A percentile compares a stretch with the other conserved stretches of the same genome.
phyloP scores from a whole-genome alignment of 2,888 invertebrate species.

The Xylocampa areola region DNA sequence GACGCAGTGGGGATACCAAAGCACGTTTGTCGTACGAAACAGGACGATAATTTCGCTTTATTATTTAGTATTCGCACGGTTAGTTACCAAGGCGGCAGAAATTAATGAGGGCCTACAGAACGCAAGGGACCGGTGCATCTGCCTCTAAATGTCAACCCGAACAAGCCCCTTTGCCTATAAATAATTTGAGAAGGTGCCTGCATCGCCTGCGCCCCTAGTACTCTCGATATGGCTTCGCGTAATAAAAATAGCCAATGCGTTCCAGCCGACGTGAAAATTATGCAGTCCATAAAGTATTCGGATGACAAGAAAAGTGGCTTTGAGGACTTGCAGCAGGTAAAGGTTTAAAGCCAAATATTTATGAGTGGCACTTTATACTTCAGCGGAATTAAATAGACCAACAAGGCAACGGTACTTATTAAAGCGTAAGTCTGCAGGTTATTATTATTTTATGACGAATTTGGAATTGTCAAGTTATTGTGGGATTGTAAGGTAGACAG shows the following conservation, averaged over 20 bases:
- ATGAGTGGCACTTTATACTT: constrained; percentile 29
- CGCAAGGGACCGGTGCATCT: constrained; percentile 73
- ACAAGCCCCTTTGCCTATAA: constrained; percentile 79
- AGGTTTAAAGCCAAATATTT: constrained; percentile 50
- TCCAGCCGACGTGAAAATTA: constrained; percentile 70
- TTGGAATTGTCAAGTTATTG: too few relatives aligned
- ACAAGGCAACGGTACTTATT: constrained; percentile 6
- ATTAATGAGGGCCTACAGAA: constrained; percentile 77
- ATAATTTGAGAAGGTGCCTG: constrained; percentile 82
- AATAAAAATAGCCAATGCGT: constrained; percentile 78
- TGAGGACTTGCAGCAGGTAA: constrained; percentile 20
- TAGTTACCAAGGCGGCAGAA: constrained; percentile 77
- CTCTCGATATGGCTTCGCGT: constrained; percentile 80
- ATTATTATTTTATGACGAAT: too few relatives aligned
- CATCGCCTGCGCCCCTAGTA: constrained; percentile 72
- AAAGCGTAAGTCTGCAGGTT: neutral
- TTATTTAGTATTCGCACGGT: constrained; percentile 60
- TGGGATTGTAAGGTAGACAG: too few relatives aligned
- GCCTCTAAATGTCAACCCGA: constrained; percentile 84
- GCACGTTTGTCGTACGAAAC: too few relatives aligned
- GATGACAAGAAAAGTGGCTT: constrained; percentile 58
- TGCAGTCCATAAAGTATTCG: constrained; percentile 63
- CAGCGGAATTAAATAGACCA: constrained; percentile 11
- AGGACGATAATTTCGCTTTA: constrained; percentile 56
- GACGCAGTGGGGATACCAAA: too few relatives aligned